These are phyloP conservation scores for Elgonia sp. DNA, from an alignment of 2,888 invertebrate genomes.

Conservation along the genomic window DNA sequence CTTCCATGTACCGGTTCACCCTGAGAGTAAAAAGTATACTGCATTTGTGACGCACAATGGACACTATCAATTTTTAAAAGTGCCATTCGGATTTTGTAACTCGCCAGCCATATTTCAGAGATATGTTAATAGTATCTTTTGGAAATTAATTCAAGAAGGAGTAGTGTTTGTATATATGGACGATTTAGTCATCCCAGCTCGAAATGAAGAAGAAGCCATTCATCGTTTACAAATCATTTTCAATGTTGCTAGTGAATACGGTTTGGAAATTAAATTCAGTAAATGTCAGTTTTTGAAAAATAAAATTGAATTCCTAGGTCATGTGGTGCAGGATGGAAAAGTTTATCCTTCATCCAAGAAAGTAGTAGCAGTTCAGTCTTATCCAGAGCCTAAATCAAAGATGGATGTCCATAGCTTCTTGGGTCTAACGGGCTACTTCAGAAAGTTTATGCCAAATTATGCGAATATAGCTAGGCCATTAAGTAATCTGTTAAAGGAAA, in stretches of 20 bases:
- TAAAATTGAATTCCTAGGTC: conserved; percentile 45
- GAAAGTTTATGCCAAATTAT: conserved; percentile 27
- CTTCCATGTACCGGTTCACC: background rate
- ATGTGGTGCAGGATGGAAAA: conserved; percentile 38
- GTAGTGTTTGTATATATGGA: conserved; percentile 32
- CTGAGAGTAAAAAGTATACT: conserved; percentile 22
- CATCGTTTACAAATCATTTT: conserved; percentile 41
- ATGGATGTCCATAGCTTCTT: conserved; percentile 50
- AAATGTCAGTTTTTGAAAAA: conserved; percentile 70
- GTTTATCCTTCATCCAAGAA: conserved; percentile 38
- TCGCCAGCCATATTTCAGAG: conserved; percentile 30
- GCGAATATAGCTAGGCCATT: conserved; percentile 25
- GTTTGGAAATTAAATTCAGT: conserved; percentile 71
- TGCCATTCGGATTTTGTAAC: conserved; percentile 24
- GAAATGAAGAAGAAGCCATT: conserved; percentile 16
- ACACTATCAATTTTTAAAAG: conserved; percentile 28
- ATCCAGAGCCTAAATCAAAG: conserved; percentile 32
- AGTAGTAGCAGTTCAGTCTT: conserved; percentile 24
- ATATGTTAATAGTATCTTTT: conserved; percentile 43
- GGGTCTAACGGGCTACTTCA: conserved; percentile 34
- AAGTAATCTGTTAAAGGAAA: conserved; percentile 15
- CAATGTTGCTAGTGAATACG: conserved; percentile 51
- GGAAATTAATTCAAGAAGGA: conserved; percentile 3
- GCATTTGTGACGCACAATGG: conserved; percentile 32
- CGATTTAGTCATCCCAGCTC: conserved; percentile 15